A percentile compares a stretch with the other conserved stretches of the same genome.
phyloP scores from a whole-genome alignment of 2,888 invertebrate species.

The Bombylius discolor region DNA sequence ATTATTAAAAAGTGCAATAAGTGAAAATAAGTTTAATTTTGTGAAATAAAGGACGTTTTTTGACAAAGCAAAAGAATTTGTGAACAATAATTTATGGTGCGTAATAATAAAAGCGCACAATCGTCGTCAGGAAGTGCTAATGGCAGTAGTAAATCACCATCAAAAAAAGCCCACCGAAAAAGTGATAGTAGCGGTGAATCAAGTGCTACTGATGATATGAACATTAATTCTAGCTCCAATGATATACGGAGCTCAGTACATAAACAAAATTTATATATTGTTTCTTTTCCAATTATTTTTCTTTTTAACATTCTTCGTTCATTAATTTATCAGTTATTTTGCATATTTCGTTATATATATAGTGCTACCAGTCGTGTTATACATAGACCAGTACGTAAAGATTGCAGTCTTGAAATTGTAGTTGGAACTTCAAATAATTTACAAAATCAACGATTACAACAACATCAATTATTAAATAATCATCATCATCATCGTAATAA shows the following conservation, averaged over 20 bases:
- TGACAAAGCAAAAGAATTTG: no score
- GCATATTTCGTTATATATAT: constrained; percentile 75
- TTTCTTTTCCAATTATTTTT: constrained; percentile 77
- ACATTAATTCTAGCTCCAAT: constrained; percentile 1
- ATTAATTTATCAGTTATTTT: constrained; percentile 72
- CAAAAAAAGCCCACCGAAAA: constrained; percentile 30
- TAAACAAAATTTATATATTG: constrained; percentile 76
- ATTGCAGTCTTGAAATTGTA: constrained; percentile 43
- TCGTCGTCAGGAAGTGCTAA: constrained; percentile 29
- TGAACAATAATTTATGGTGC: constrained; percentile 25
- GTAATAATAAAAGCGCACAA: constrained; percentile 33
- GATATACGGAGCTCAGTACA: constrained; percentile 55
- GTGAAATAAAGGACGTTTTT: no score
- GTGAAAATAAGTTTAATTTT: no score
- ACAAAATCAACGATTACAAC: constrained; percentile 2
- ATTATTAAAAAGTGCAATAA: no score
- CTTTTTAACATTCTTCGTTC: constrained; percentile 72
- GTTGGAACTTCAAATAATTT: constrained; percentile 35
- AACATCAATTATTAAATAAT: constrained; percentile 33
- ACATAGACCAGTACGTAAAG: constrained; percentile 46
- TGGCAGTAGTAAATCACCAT: constrained; percentile 25
- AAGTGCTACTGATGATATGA: constrained; percentile 20
- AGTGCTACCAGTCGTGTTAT: constrained; percentile 65
- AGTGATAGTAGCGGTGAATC: constrained; percentile 28
- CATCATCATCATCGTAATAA: constrained; percentile 20